These are phyloP conservation scores for Caenorhabditis sulstoni DNA, from an alignment of 2,888 invertebrate genomes.

Conservation along the genomic window DNA sequence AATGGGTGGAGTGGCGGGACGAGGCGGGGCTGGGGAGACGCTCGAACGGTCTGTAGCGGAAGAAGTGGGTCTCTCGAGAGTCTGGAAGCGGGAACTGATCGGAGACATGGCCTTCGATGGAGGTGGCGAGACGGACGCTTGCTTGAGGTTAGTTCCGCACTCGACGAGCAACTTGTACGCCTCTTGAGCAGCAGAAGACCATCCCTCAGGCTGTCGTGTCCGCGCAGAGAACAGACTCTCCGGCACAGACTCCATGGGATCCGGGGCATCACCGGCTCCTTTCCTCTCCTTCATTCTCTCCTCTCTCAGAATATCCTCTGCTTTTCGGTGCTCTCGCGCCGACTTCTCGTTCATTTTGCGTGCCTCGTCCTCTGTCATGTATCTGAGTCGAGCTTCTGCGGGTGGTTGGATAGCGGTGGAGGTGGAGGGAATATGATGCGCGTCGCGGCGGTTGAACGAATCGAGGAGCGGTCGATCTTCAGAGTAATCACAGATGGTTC, in stretches of 20 bases:
- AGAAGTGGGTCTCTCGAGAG: slow-evolving; percentile 30
- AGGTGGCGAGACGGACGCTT: slow-evolving; percentile 60
- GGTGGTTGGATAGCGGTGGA: neutral
- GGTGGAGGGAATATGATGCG: neutral
- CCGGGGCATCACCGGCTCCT: slow-evolving; percentile 57
- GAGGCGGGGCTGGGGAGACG: slow-evolving; percentile 53
- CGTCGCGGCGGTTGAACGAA: slow-evolving; percentile 41
- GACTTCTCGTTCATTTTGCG: slow-evolving; percentile 62
- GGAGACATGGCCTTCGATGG: slow-evolving; percentile 37
- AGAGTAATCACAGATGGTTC: slow-evolving; percentile 63
- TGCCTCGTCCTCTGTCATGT: slow-evolving; percentile 66
- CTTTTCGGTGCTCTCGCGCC: slow-evolving; percentile 61
- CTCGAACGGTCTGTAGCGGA: slow-evolving; percentile 34
- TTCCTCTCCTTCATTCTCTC: slow-evolving; percentile 54
- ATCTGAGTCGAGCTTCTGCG: slow-evolving; percentile 48
- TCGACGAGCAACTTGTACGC: slow-evolving; percentile 95
- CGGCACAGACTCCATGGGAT: neutral
- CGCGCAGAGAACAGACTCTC: slow-evolving; percentile 20
- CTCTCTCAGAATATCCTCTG: slow-evolving; percentile 51
- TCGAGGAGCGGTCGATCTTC: slow-evolving; percentile 66
- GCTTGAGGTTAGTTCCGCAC: slow-evolving; percentile 74
- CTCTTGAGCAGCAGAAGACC: slow-evolving; percentile 85
- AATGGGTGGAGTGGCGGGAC: slow-evolving; percentile 60
- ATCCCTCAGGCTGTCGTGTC: slow-evolving; percentile 53
- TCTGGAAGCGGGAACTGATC: slow-evolving; percentile 18